Conservation (phyloP, 2,113 vertebrate species). For the Myotis lucifugus region DNA sequence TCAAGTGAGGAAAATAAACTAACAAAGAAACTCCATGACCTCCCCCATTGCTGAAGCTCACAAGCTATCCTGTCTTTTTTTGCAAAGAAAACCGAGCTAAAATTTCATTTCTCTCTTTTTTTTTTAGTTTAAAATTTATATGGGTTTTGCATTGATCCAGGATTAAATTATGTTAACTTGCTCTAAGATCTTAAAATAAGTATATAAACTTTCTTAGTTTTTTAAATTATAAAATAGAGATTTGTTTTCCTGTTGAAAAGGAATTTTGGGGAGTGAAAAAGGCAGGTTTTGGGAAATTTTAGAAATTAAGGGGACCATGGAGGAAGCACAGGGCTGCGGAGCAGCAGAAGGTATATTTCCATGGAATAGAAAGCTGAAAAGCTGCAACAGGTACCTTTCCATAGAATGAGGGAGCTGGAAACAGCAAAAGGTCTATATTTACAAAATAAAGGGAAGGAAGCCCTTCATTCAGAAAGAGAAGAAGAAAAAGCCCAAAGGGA, state of each 20-base stretch:
- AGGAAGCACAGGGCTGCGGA: too few relatives aligned
- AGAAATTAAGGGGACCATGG: too few relatives aligned
- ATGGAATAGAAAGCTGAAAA: too few relatives aligned
- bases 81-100: background rate
- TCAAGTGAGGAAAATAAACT: background rate
- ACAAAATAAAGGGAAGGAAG: too few relatives aligned
- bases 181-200: background rate
- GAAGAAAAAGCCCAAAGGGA: too few relatives aligned
- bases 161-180: background rate
- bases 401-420: too few relatives aligned
- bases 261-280: too few relatives aligned
- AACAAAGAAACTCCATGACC: background rate
- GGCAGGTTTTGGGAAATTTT: too few relatives aligned
- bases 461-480: too few relatives aligned
- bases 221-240: background rate
- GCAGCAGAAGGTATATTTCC: too few relatives aligned
- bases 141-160: background rate
- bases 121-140: background rate
- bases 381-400: too few relatives aligned
- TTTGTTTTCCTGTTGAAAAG: background rate
- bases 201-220: background rate
- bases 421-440: too few relatives aligned
- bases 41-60: background rate
- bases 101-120: background rate
- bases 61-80: background rate